phyloP scores from a whole-genome alignment of 2,113 vertebrate species.

The Aspiorhynchus laticeps region DNA sequence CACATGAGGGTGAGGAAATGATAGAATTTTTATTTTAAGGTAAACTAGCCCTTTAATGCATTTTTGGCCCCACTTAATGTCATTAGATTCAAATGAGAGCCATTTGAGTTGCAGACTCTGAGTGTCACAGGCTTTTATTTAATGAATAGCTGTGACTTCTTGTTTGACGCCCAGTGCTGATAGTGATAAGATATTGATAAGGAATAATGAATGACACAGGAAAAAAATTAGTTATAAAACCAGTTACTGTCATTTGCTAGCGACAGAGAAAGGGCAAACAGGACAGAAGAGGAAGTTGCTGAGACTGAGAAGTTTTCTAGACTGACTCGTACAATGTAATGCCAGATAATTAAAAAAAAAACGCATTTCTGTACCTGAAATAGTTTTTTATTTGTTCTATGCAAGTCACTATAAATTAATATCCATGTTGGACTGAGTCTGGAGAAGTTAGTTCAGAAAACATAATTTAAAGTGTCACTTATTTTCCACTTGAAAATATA shows the following conservation, averaged over 20 bases:
- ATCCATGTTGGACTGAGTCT: not conserved
- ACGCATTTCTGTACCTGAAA: not conserved
- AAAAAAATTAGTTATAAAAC: slow-evolving; percentile 3
- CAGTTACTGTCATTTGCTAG: not conserved
- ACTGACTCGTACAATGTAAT: not conserved
- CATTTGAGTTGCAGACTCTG: not conserved
- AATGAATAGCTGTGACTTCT: not conserved
- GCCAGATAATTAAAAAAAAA: not conserved
- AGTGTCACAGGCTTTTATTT: not conserved
- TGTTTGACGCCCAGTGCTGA: not conserved
- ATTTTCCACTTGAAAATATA: not conserved
- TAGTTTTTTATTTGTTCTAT: not conserved
- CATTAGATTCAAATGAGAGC: not conserved
- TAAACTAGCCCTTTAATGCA: not conserved
- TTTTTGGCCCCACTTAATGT: not conserved
- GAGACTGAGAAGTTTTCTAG: not conserved
- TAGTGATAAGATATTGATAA: not conserved
- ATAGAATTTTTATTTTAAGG: not conserved
- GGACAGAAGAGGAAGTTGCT: not conserved
- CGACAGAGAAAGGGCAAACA: not conserved
- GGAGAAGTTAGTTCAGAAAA: not conserved
- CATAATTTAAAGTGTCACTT: not conserved
- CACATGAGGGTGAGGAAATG: not conserved
- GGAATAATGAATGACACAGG: slow-evolving; percentile 8
- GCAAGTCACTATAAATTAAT: not conserved